These are phyloP conservation scores for Gryllus bimaculatus DNA, from an alignment of 1,140 invertebrate species.

Conservation along the genomic window DNA sequence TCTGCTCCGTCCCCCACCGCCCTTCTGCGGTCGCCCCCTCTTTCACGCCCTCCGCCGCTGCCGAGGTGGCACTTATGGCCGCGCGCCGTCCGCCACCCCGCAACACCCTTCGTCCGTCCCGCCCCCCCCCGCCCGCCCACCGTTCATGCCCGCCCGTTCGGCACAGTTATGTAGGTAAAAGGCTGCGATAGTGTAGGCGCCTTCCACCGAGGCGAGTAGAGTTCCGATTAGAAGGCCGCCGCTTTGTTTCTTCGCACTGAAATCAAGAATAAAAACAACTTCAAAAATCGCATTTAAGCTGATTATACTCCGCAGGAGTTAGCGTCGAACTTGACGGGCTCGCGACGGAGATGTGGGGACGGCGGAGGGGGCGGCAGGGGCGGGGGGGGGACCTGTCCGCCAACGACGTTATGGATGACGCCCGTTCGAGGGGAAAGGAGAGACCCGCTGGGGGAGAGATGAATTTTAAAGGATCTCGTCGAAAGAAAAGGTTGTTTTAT, in stretches of 20 bases:
- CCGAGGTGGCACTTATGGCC: no score
- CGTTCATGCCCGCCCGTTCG: no score
- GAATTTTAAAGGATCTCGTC: no score
- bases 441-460: not conserved
- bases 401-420: not conserved
- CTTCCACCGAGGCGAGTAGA: not conserved
- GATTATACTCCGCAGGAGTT: not conserved
- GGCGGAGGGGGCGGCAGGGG: no score
- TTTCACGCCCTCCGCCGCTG: no score
- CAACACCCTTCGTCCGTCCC: no score
- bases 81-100: no score
- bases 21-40: no score
- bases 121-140: no score
- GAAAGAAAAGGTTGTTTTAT: no score
- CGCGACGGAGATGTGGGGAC: no score
- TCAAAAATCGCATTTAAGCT: not conserved
- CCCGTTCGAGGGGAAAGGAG: not conserved
- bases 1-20: no score
- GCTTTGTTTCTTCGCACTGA: constrained; percentile 1
- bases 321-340: not conserved
- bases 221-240: not conserved
- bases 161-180: not conserved
- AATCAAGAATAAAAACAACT: not conserved
- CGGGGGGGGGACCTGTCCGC: not conserved
- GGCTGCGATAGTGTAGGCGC: not conserved